Base-by-base conservation (phyloP, 2,888 invertebrate genomes). In the Eubasilissa splendida region DNA sequence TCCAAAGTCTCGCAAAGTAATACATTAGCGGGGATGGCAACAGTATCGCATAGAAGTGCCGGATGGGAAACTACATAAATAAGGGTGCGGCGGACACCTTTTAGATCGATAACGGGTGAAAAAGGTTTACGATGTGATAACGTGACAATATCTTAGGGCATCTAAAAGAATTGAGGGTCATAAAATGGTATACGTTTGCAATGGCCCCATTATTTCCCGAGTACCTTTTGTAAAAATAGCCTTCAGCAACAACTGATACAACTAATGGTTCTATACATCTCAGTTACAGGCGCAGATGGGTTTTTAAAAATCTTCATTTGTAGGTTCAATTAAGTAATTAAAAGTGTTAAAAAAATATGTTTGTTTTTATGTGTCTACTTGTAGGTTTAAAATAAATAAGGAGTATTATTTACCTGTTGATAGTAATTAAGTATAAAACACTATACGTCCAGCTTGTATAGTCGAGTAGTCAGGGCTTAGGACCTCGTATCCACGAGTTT, bases 41-140 rank as follows among this genome's bases (percentile, higher is more conserved):
- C 42, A 42, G 42, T 42, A 70, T 70, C 53, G 54, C 70, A 12
- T 53, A 53, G 53, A 11, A 22, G 11, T 14, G 22, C 70, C 54
- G 53, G 53, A 53, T 54, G 74, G 53, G 42, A n/a, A 14, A 50
- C 42, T 42, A 59, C 14, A 74, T 74, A 74, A 74, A 74, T 74
- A 74, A 74, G 33, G 74, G 74, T 10, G 74, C 59, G 59, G 50
- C 58, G 50, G 70, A 70, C 74, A 74, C 58, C 74, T 76, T 42
- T 14, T 11, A 76, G 63, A 76, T 76, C 76, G 76, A 76, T 76
- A 76, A 63, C 11, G 59, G 22, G 63, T 60, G 76, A 63, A 76
- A 76, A 76, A 76, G 60, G 60, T 76, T 76, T 76, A 76, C 76
- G 60, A 63, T 63, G 76, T 76, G 76, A 76, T 76, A 76, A 76